A percentile compares a stretch with the other conserved stretches of the same genome.
These are phyloP conservation scores for Semnornis frantzii DNA, from an alignment of 2,113 vertebrate species.

Conservation along the genomic window DNA sequence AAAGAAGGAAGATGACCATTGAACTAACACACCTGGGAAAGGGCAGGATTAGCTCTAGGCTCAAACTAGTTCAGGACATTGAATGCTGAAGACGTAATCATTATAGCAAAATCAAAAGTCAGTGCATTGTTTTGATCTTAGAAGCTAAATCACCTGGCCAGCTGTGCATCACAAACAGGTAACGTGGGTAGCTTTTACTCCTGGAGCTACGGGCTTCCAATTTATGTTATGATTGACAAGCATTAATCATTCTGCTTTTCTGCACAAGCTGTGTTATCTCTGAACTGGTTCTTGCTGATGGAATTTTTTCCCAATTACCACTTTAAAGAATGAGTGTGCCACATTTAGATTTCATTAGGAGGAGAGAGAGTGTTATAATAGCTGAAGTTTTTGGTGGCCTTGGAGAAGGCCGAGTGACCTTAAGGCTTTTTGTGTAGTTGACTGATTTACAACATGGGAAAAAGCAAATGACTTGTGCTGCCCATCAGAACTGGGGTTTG, in stretches of 20 bases:
- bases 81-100: not conserved
- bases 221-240: not conserved
- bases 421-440: not conserved
- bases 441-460: not conserved
- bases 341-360: not conserved
- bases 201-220: not conserved
- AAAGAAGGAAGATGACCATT: not conserved
- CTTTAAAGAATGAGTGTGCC: not conserved
- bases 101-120: not conserved
- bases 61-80: not conserved
- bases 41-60: not conserved
- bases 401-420: not conserved
- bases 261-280: not conserved
- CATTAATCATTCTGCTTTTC: not conserved
- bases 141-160: not conserved
- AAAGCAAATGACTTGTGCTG: not conserved
- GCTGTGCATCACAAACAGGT: not conserved
- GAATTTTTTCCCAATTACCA: not conserved
- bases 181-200: not conserved
- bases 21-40: not conserved
- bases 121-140: not conserved
- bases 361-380: not conserved
- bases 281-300: not conserved
- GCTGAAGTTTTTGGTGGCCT: not conserved
- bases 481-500: not conserved